Conservation (phyloP, 2,797 vertebrate species). For the Neosalanx taihuensis region DNA sequence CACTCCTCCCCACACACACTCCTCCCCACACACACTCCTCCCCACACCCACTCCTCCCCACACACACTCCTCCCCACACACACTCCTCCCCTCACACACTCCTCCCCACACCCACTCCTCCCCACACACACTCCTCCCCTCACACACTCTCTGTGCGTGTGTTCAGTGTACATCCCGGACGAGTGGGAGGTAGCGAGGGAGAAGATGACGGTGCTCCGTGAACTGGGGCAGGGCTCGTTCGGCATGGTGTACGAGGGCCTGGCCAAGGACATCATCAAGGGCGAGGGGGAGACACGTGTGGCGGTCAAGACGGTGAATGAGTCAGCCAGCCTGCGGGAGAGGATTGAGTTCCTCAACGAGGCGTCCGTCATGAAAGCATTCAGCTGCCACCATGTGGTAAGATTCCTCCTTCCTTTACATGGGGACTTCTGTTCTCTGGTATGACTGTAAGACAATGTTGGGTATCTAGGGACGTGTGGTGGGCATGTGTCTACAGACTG, state of each 20-base stretch:
- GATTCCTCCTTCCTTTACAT: background rate
- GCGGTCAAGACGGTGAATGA: slow-evolving; percentile 98
- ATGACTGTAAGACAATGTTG: background rate
- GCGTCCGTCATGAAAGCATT: slow-evolving; percentile 99
- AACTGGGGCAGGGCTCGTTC: slow-evolving; percentile 96
- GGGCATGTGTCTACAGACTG: background rate
- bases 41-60: background rate
- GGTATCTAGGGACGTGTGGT: background rate
- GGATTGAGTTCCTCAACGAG: slow-evolving; percentile 97
- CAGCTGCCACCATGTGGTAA: slow-evolving; percentile 97
- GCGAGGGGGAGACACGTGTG: slow-evolving; percentile 85
- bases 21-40: background rate
- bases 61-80: background rate
- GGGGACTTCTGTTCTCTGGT: background rate
- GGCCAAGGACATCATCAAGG: slow-evolving; percentile 91
- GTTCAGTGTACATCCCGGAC: slow-evolving; percentile 88
- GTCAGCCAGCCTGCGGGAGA: slow-evolving; percentile 89
- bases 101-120: background rate
- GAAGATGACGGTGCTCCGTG: slow-evolving; percentile 86
- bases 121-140: too few relatives aligned
- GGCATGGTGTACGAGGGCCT: slow-evolving; percentile 98
- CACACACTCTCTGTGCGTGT: background rate
- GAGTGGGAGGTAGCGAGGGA: slow-evolving; percentile 97
- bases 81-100: too few relatives aligned
- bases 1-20: background rate